Evolutionary conservation across 2,113 vertebrate species (phyloP).

Genomic region (Lanius collurio): DNA sequence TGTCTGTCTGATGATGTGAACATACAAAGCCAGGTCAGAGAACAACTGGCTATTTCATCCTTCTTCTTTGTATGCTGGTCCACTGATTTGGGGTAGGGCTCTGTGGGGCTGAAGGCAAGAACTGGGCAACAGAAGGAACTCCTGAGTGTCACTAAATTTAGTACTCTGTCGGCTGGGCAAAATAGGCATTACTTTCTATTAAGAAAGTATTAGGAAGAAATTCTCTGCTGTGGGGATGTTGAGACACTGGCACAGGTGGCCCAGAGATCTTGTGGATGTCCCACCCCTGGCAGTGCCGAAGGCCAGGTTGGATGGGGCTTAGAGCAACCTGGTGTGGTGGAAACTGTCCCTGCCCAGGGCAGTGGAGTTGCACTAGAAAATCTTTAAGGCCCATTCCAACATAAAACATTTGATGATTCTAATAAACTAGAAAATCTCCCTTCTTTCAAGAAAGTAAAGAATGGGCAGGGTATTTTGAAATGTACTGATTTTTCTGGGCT

Average conservation of each 20-base stretch:
- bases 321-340: background rate
- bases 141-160: background rate
- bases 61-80: background rate
- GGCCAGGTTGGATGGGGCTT: fast-evolving
- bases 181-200: background rate
- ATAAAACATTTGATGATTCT: background rate
- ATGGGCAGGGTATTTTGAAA: background rate
- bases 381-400: background rate
- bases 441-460: background rate
- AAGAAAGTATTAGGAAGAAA: background rate
- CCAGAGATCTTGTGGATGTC: background rate
- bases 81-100: background rate
- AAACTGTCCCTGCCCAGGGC: background rate
- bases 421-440: background rate
- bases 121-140: background rate
- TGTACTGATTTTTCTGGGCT: background rate
- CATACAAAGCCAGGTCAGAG: background rate
- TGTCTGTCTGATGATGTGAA: background rate
- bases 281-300: background rate
- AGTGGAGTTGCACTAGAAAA: background rate
- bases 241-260: background rate
- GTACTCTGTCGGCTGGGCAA: background rate
- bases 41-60: background rate
- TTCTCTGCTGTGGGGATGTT: background rate
- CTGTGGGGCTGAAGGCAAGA: background rate